Base-by-base conservation (phyloP, 2,888 invertebrate genomes). In the Dorcus parallelipipedus region DNA sequence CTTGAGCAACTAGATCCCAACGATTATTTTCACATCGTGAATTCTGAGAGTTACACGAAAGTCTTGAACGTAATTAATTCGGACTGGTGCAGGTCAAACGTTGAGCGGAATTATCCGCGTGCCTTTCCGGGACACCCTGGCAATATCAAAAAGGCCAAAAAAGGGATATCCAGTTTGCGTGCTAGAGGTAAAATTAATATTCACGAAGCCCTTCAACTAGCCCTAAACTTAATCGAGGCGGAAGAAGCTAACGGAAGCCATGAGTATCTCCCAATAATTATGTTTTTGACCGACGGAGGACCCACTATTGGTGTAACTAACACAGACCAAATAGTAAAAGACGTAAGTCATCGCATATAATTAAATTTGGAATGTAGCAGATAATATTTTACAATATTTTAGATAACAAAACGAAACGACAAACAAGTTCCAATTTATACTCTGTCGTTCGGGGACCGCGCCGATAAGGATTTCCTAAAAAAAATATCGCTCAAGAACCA, bases 161-260 rank as follows among this genome's bases (percentile, higher is more conserved):
- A 80, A 64, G 82, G 84, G 61, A 79, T 86, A 38, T 78, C 81
- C 56, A 76, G 82, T 62, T 76, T 87, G 49, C 73, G 75, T 40
- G 84, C 86, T 2, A 72, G 74, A 43, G 87, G 86, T 64, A 84
- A 86, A 43, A 90, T 90, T 3, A 87, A 90, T 69, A 89, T 90
- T 64, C 81, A 83, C 64, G 83, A 82, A 56, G 88, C 88, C 0
- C 71, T 90, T 4, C 78, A 82, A 54, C 78, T 85, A 0, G 83
- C 83, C 49, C 62, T 78, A 14, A 64, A 72, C 55, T 62, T 78
- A 20, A 67, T 76, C 0, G 65, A 71, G 50, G 57, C 65, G 39
- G 68, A 70, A 41, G 64, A 65, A 38, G 54, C 61, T 23, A 65
- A 67, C 39, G 56, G 65, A 9, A 62, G 64, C 9, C 61, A 68